A percentile compares a stretch with the other conserved stretches of the same genome.
Evolutionary conservation across 2,888 invertebrate genomes (phyloP).

Genomic region (Thecophora atra): DNA sequence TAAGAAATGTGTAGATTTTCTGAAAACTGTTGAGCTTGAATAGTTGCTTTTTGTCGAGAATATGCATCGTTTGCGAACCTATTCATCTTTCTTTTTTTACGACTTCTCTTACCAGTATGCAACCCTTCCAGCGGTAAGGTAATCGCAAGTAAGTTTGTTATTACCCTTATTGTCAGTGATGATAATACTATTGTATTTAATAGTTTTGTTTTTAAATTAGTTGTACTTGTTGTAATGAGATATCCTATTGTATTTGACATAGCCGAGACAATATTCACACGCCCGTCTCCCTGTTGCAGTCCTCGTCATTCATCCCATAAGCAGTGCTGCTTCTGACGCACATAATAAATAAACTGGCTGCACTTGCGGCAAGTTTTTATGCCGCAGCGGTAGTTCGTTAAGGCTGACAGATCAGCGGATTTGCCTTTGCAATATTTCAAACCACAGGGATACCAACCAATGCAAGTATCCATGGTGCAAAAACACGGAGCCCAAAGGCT

Average conservation of each 20-base stretch:
- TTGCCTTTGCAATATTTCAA: conserved; percentile 93
- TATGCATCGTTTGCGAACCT: not conserved
- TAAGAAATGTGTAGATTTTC: not conserved
- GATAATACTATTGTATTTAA: conserved; percentile 36
- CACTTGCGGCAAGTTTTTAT: conserved; percentile 95
- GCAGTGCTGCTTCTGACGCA: conserved; percentile 83
- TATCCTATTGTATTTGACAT: conserved; percentile 37
- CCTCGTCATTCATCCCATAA: conserved; percentile 80
- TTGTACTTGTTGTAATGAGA: conserved; percentile 38
- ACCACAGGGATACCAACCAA: conserved; percentile 96
- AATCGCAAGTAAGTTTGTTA: conserved; percentile 3
- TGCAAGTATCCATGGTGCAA: conserved; percentile 87
- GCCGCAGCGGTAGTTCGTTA: conserved; percentile 86
- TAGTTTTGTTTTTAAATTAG: conserved; percentile 38
- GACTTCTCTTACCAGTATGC: not conserved
- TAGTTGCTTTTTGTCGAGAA: not conserved
- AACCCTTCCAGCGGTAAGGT: not conserved
- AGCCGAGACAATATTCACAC: conserved; percentile 23
- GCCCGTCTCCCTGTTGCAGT: conserved; percentile 47
- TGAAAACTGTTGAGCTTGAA: not conserved
- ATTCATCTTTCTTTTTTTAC: too few species aligned
- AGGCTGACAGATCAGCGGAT: conserved; percentile 67
- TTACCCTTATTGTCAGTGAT: conserved; percentile 39
- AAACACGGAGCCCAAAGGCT: conserved; percentile 80
- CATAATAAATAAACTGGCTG: conserved; percentile 87